Evolutionary conservation across 2,888 invertebrate species (phyloP), one percentile per base, ranked within the genome.

Genomic region (Scrobipalpa atriplicella): DNA sequence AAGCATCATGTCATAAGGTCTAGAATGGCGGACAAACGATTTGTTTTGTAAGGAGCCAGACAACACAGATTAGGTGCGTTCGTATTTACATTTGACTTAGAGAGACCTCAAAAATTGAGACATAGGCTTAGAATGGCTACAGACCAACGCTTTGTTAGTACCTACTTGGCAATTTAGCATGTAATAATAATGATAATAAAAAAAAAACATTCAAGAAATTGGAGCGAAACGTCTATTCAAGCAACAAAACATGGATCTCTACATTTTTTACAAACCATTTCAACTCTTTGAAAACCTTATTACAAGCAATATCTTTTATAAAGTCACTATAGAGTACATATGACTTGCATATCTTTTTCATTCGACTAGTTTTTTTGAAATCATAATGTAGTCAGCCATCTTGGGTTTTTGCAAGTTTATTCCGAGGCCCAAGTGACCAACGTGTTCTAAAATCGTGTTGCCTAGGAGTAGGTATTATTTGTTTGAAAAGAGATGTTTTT

Each of bases 371-470:
- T 58, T 58, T 36, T 38, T 38, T n/a, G n/a, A 38, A 38, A 16
- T 38, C 36, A n/a, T 38, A 36, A n/a, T 16, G 16, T 47, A 47
- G 58, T n/a, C 6, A 8, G n/a, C 58, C 16, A 58, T 58, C 38
- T 58, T 58, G 16, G 38, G 5, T 58, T 58, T 38, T 58, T 58
- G 38, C 52, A 8, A 16, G 19, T 58, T n/a, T 29, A 38, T 38
- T 9, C 16, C 7, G 58, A 18, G 58, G 36, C 58, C 38, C 58
- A 7, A 36, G 36, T 29, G 9, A 2, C n/a, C n/a, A 16, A 29
- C 29, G 29, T 3, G 29, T 29, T 3, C 5, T 58, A 36, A 21
- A n/a, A 43, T 62, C 43, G 43, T 41, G 0, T 18, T 41, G 18
- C 43, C 3, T 16, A 7, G 8, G 3, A 36, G 5, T 58, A n/a